Conservation (phyloP, 1,140 invertebrate genomes). For the Papilio machaon region DNA sequence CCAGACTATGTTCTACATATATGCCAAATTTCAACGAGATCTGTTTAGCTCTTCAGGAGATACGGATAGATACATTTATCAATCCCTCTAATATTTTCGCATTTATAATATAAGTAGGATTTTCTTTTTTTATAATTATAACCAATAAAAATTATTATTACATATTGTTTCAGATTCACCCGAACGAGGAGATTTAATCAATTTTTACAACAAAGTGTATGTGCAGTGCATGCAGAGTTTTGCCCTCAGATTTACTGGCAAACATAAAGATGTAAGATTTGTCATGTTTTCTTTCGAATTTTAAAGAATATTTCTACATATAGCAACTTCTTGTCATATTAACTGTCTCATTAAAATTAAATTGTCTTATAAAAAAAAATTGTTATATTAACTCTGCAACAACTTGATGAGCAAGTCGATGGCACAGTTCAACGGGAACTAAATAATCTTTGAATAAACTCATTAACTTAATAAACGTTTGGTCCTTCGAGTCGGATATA, state of each 20-base stretch:
- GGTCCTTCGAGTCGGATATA: neutral
- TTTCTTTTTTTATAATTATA: neutral
- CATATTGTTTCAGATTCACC: slow-evolving; percentile 76
- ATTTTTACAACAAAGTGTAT: slow-evolving; percentile 96
- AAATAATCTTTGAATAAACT: neutral
- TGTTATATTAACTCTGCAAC: neutral
- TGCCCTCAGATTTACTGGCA: slow-evolving; percentile 87
- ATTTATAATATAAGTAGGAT: too few species aligned
- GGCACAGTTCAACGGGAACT: too few species aligned
- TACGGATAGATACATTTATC: too few species aligned
- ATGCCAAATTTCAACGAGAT: too few species aligned
- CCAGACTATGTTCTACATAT: too few species aligned
- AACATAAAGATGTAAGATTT: slow-evolving; percentile 79
- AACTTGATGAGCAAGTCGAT: neutral
- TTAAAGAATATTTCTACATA: neutral
- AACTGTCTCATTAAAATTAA: too few species aligned
- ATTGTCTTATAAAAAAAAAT: neutral
- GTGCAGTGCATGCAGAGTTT: slow-evolving; percentile 91
- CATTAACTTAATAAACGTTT: neutral
- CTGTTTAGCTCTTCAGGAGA: too few species aligned
- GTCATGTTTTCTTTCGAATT: slow-evolving; percentile 20
- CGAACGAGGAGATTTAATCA: slow-evolving; percentile 93
- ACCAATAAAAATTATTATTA: neutral
- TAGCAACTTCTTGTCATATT: neutral
- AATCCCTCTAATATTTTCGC: too few species aligned